These are phyloP conservation scores for Fregata magnificens DNA, from an alignment of 2,113 vertebrate genomes.

Conservation along the genomic window DNA sequence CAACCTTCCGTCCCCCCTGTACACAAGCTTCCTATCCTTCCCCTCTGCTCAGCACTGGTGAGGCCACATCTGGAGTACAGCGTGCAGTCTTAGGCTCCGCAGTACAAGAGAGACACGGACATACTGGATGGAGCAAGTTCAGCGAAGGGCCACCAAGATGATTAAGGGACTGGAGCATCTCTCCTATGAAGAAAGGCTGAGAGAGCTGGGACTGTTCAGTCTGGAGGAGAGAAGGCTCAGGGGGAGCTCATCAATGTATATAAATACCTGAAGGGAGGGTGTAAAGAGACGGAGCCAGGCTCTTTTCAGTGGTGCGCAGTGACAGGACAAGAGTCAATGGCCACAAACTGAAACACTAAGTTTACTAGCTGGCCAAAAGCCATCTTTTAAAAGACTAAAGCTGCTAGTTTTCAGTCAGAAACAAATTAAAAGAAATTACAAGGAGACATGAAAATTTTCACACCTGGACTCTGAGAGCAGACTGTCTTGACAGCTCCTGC, in stretches of 20 bases:
- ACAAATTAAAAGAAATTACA: background rate
- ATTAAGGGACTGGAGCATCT: background rate
- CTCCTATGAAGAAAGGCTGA: background rate
- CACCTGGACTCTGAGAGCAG: background rate
- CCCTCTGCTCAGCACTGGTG: background rate
- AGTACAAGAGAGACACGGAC: fast-evolving
- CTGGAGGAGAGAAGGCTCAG: background rate
- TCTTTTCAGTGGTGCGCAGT: background rate
- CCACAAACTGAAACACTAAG: background rate
- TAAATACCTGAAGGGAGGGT: background rate
- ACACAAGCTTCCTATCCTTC: background rate
- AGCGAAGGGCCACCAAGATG: background rate
- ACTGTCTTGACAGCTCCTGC: background rate
- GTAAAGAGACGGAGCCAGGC: background rate
- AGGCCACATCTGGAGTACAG: background rate
- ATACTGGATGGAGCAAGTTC: background rate
- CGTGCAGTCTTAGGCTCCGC: background rate
- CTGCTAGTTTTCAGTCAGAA: background rate
- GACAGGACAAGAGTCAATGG: background rate
- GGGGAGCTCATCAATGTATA: background rate
- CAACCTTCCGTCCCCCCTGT: background rate
- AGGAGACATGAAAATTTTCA: background rate
- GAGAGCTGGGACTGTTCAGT: background rate
- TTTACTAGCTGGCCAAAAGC: background rate
- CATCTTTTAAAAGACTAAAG: background rate